These are phyloP conservation scores for Cephus runcator DNA, from an alignment of 2,888 invertebrate species.

Conservation along the genomic window DNA sequence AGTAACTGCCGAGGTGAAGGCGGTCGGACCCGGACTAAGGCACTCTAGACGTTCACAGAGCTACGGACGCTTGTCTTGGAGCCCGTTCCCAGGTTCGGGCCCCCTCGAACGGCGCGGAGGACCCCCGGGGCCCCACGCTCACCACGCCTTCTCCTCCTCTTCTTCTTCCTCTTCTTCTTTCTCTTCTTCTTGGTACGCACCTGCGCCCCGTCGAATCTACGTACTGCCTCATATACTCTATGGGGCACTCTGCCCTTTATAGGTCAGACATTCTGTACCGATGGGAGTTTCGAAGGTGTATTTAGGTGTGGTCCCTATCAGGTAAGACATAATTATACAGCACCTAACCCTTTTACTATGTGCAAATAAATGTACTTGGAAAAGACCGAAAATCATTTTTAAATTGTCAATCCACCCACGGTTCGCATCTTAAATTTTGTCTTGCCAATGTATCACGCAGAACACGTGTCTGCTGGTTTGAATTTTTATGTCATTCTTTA, in stretches of 20 bases:
- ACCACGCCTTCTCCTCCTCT: slow-evolving; percentile 7
- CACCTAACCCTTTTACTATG: neutral
- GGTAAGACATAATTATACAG: neutral
- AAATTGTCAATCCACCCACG: neutral
- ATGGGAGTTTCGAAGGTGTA: neutral
- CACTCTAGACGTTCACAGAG: neutral
- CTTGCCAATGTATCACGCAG: neutral
- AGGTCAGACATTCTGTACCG: slow-evolving; percentile 30
- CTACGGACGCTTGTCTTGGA: neutral
- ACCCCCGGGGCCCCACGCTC: neutral
- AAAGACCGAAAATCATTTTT: neutral
- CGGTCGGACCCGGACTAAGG: slow-evolving; percentile 60
- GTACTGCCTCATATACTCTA: neutral
- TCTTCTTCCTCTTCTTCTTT: slow-evolving; percentile 19
- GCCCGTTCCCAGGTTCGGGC: slow-evolving; percentile 3
- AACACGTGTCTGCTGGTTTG: neutral
- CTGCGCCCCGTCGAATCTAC: slow-evolving; percentile 16
- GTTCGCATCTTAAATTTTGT: neutral
- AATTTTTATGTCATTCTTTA: neutral
- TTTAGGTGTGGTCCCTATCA: neutral
- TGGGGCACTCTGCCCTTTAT: slow-evolving; percentile 28
- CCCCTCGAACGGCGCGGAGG: neutral
- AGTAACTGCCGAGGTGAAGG: slow-evolving; percentile 36
- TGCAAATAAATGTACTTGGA: neutral
- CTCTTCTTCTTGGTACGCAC: slow-evolving; percentile 31